Evolutionary conservation across 2,797 vertebrate species (phyloP).

Genomic region (Vireo griseus): DNA sequence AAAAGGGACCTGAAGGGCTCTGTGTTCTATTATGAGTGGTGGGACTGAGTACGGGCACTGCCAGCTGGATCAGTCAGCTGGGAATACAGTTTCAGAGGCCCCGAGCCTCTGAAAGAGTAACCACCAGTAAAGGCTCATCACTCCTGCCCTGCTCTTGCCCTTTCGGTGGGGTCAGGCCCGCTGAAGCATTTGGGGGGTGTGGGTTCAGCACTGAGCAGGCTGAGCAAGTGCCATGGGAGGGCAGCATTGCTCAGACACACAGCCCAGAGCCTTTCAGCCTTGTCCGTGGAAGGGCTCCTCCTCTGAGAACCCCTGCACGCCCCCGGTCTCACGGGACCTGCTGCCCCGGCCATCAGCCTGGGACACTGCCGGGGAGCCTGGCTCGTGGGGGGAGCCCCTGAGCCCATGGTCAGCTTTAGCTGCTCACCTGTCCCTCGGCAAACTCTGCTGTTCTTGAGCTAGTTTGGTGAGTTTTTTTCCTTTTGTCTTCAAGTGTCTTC

Average conservation of each 20-base stretch:
- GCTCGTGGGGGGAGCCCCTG: rapidly evolving
- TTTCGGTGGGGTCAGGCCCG: rapidly evolving
- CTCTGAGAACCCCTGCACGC: rapidly evolving
- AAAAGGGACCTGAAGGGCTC: not conserved
- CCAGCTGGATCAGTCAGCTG: not conserved
- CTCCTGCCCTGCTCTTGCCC: not conserved
- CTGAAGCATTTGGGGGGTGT: not conserved
- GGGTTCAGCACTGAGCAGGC: not conserved
- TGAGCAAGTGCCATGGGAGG: not conserved
- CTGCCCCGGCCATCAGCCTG: rapidly evolving
- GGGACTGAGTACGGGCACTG: not conserved
- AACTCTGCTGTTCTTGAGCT: not conserved
- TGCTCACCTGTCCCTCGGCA: rapidly evolving
- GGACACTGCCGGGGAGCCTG: not conserved
- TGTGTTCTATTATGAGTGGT: not conserved
- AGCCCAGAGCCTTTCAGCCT: rapidly evolving
- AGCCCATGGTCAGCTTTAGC: not conserved
- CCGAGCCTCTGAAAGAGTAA: too few species aligned
- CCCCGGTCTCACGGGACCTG: not conserved
- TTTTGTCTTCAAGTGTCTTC: not conserved
- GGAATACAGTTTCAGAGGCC: not conserved
- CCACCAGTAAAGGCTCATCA: rapidly evolving
- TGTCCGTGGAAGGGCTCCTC: not conserved
- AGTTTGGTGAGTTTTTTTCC: not conserved
- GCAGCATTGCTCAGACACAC: constrained; percentile 46